Conservation (phyloP, 2,113 vertebrate species). For the Aptenodytes forsteri region DNA sequence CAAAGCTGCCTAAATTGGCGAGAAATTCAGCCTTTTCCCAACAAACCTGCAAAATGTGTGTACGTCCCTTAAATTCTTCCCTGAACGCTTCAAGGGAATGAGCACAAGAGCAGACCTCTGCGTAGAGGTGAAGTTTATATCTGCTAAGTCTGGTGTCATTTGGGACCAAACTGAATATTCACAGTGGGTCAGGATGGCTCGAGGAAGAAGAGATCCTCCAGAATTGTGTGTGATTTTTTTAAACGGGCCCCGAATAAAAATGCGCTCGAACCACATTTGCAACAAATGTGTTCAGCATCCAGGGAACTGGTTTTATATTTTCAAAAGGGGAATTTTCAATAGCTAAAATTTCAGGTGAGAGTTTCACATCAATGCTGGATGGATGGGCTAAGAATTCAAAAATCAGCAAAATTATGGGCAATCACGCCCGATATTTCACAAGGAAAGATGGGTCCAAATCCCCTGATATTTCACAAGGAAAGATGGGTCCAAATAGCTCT, state of each 20-base stretch:
- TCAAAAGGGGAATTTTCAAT: background rate
- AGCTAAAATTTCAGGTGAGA: background rate
- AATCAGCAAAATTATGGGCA: background rate
- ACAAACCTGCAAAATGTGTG: accelerated
- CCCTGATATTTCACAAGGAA: background rate
- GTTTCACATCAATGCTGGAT: background rate
- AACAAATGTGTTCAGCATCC: background rate
- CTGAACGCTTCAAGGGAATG: background rate
- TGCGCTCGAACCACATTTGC: accelerated
- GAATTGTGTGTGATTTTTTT: background rate
- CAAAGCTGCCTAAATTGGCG: background rate
- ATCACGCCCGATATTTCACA: background rate
- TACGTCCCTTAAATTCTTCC: background rate
- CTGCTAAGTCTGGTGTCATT: background rate
- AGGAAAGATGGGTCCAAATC: background rate
- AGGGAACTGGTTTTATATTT: background rate
- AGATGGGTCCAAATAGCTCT: background rate
- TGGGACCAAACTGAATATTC: background rate
- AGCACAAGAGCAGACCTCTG: background rate
- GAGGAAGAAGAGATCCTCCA: background rate
- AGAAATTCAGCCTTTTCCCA: background rate
- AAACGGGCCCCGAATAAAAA: background rate
- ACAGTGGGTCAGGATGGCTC: background rate
- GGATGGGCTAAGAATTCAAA: background rate
- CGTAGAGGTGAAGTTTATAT: background rate